Base-by-base conservation (phyloP, 2,888 invertebrate genomes). In the Apodemia duryi region DNA sequence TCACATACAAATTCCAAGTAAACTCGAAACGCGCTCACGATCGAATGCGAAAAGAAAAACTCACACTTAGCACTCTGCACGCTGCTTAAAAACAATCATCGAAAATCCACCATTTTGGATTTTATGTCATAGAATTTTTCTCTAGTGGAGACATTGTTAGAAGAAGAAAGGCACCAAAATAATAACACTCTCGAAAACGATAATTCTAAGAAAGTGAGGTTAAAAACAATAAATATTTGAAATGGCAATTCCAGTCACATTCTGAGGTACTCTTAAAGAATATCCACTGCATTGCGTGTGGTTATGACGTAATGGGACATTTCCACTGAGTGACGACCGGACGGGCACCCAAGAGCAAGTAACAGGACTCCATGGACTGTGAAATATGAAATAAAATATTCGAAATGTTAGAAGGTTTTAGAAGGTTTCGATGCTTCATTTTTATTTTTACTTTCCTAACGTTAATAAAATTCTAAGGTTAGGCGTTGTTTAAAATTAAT, bases 261-360 rank as follows among this genome's bases (percentile, higher is more conserved):
- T 82, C 81, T 77, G 75, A 74, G 79, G 80, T 81, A 82, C 87
- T 88, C 84, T 82, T 79, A 75, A 78, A 84, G 86, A 88, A 86
- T 86, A 81, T 86, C 78, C 77, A 75, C 79, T 81, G 82, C 84
- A 81, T 75, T 81, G 84, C 84, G 86, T 82, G 83, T 90, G 88
- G 80, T 77, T 74, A 76, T 80, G 89, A 90, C 90, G 77, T 91
- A 87, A 91, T 90, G 84, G 89, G 78, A 76, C 83, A 82, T 87
- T 90, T 87, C 82, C 83, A 81, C 83, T 89, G 88, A 90, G 75
- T 84, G 88, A 90, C 86, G 88, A 78, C 83, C 85, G 83, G 82
- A 83, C 82, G 81, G 67, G 51, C 6, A 13, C 57, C 57, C 28
- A 35, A 57, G 57, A 54, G 29, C 13, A 29, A 54, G 54, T 57